Evolutionary conservation across 1,140 invertebrate species (phyloP).

Genomic region (Chironomus striatipennis): DNA sequence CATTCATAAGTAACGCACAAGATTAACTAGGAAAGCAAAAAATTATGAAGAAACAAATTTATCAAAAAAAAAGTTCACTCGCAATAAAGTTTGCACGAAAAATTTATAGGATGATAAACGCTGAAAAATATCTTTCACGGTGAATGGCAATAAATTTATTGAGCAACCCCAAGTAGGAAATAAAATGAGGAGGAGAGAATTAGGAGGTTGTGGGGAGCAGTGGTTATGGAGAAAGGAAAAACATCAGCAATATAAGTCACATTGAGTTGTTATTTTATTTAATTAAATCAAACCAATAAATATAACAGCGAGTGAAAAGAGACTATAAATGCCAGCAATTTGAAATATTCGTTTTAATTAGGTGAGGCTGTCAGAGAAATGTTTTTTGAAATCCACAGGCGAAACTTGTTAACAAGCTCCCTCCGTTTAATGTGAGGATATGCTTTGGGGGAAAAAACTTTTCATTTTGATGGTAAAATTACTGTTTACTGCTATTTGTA

Average conservation of each 20-base stretch:
- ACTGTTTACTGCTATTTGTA: too few relatives aligned
- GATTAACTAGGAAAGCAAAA: too few relatives aligned
- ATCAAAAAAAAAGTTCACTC: not conserved
- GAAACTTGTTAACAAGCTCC: too few relatives aligned
- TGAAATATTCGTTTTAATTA: not conserved
- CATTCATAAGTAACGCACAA: too few relatives aligned
- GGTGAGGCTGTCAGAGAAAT: not conserved
- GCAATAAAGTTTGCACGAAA: not conserved
- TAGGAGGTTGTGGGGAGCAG: not conserved
- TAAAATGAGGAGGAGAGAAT: not conserved
- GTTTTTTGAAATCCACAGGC: too few relatives aligned
- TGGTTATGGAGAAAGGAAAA: not conserved
- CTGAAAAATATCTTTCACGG: not conserved
- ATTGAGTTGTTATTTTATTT: slow-evolving; percentile 9
- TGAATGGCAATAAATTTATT: slow-evolving; percentile 1
- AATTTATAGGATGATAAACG: not conserved
- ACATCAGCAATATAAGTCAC: not conserved
- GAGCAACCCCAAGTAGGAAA: not conserved
- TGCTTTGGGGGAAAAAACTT: too few relatives aligned
- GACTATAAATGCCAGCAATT: not conserved
- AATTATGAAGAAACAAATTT: not conserved
- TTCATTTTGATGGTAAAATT: too few relatives aligned
- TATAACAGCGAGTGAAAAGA: not conserved
- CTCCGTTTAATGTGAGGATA: too few relatives aligned
- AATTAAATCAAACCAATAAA: slow-evolving; percentile 15